A percentile compares a stretch with the other conserved stretches of the same genome.
Conservation (phyloP, 2,113 vertebrate species). For the Cyanistes caeruleus region DNA sequence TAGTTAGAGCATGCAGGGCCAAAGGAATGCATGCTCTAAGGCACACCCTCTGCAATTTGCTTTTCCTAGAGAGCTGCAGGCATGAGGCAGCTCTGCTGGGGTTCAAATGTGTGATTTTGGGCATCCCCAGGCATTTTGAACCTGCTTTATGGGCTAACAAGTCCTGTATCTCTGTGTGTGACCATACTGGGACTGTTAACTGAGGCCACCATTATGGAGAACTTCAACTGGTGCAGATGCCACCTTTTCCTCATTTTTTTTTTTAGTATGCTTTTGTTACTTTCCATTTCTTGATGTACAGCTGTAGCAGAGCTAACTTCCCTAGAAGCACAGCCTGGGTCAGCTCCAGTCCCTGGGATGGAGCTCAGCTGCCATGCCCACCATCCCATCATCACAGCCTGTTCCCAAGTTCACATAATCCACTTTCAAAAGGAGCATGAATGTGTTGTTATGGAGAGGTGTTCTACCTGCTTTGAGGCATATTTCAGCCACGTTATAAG, state of each 20-base stretch:
- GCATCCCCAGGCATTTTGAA: not conserved
- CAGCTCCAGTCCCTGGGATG: not conserved
- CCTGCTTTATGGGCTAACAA: not conserved
- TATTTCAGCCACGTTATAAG: not conserved
- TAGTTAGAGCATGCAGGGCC: fast-evolving
- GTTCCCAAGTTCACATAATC: not conserved
- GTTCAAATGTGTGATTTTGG: not conserved
- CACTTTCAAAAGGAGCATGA: not conserved
- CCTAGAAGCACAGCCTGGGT: not conserved
- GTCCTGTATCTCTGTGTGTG: not conserved
- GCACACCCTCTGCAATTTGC: not conserved
- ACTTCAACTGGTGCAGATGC: not conserved
- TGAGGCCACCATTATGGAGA: not conserved
- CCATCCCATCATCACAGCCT: not conserved
- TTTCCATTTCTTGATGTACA: not conserved
- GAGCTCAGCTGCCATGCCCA: not conserved
- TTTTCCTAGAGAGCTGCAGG: not conserved
- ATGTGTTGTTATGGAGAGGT: not conserved
- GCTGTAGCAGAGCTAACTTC: not conserved
- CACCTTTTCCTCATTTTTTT: not conserved
- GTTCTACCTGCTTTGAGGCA: not conserved
- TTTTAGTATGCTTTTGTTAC: not conserved
- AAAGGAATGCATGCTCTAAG: not conserved
- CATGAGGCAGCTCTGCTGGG: not conserved
- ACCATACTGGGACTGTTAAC: not conserved